phyloP scores from a whole-genome alignment of 2,113 vertebrate species.

The Podarcis raffonei region DNA sequence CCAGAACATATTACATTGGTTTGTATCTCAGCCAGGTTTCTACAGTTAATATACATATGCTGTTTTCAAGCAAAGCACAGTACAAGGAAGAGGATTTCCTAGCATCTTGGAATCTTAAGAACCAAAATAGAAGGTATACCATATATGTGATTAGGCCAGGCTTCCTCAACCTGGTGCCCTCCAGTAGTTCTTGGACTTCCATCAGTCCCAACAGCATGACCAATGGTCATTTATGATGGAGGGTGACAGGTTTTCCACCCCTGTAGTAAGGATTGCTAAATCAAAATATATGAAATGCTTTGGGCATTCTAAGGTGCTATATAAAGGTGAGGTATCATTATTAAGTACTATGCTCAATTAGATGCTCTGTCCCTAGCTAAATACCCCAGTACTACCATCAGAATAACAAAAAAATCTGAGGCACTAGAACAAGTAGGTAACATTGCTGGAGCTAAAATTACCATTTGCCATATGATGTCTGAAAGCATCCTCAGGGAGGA shows the following conservation, averaged over 20 bases:
- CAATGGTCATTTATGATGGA: too few species aligned
- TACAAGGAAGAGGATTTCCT: neutral
- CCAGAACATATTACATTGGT: slow-evolving; percentile 23
- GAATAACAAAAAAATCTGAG: neutral
- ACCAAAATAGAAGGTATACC: neutral
- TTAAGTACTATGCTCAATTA: neutral
- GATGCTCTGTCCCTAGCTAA: neutral
- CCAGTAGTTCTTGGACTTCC: too few species aligned
- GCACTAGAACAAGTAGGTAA: neutral
- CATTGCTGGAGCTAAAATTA: neutral
- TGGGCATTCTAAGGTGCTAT: neutral
- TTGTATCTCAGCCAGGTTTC: neutral
- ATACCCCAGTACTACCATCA: neutral
- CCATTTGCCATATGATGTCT: neutral
- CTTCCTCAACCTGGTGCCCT: too few species aligned
- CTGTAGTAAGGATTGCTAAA: neutral
- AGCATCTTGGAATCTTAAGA: neutral
- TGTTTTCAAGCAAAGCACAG: neutral
- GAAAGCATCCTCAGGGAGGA: neutral
- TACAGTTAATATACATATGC: neutral
- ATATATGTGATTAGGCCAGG: too few species aligned
- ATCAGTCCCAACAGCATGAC: too few species aligned
- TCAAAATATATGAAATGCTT: neutral
- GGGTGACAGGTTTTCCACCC: too few species aligned
- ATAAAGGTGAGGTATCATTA: neutral